These are phyloP conservation scores for Epinotia brunnichana DNA, from an alignment of 2,888 invertebrate species.

Conservation along the genomic window DNA sequence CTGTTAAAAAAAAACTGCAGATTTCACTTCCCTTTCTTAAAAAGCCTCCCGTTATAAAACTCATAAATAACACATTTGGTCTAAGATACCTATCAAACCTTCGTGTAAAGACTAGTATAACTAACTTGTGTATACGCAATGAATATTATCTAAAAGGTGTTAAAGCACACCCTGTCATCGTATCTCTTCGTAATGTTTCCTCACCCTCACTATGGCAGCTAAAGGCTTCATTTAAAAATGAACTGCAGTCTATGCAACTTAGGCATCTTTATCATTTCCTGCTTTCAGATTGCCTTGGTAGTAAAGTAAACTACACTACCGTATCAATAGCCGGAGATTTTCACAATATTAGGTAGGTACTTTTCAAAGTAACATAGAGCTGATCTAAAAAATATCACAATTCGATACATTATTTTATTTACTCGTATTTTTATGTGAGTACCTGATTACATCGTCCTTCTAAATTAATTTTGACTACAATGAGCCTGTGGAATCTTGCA, in stretches of 20 bases:
- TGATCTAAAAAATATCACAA: neutral
- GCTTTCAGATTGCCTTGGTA: neutral
- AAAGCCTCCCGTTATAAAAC: neutral
- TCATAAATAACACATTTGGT: neutral
- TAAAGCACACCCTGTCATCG: constrained; percentile 10
- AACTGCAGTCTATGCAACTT: neutral
- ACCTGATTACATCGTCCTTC: too few relatives aligned
- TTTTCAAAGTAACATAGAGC: too few relatives aligned
- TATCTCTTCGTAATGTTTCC: constrained; percentile 36
- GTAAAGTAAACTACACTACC: neutral
- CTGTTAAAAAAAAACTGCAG: too few relatives aligned
- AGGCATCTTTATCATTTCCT: neutral
- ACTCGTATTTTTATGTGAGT: too few relatives aligned
- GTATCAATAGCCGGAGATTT: neutral
- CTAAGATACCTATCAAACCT: neutral
- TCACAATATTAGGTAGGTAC: neutral
- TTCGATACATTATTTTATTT: too few relatives aligned
- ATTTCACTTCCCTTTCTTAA: too few relatives aligned
- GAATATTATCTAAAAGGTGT: constrained; percentile 20
- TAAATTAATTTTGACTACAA: too few relatives aligned
- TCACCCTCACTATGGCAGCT: constrained; percentile 12
- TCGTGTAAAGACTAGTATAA: neutral
- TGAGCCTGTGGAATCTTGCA: too few relatives aligned
- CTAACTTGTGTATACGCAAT: neutral
- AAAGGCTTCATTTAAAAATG: neutral